Conservation (phyloP, 2,888 invertebrate genomes). For the Stomorhina lunata region DNA sequence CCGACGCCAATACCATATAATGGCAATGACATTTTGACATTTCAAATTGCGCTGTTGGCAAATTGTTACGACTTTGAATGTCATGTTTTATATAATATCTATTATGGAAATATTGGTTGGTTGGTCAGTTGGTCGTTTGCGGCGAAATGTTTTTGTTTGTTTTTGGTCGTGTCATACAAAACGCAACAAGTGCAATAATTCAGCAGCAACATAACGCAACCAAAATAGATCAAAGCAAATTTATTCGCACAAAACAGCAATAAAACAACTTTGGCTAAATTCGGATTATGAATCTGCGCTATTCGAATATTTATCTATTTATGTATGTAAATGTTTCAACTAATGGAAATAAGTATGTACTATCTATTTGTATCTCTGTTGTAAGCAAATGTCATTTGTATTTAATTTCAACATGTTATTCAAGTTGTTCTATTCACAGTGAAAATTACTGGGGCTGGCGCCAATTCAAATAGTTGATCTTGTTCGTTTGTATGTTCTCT, state of each 20-base stretch:
- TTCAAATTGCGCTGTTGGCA: slow-evolving; percentile 38
- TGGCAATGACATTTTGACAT: slow-evolving; percentile 61
- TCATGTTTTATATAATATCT: slow-evolving; percentile 21
- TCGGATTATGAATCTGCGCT: slow-evolving; percentile 36
- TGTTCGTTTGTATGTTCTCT: slow-evolving; percentile 22
- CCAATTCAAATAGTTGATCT: slow-evolving; percentile 53
- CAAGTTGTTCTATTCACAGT: slow-evolving; percentile 25
- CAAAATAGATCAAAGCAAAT: neutral
- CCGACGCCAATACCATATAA: slow-evolving; percentile 47
- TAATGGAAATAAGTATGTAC: neutral
- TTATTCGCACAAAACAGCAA: no score
- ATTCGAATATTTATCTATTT: no score
- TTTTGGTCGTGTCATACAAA: neutral
- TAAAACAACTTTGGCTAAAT: slow-evolving; percentile 27
- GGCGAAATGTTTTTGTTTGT: no score
- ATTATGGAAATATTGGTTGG: neutral
- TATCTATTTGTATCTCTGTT: slow-evolving; percentile 31
- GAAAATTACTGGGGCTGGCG: slow-evolving; percentile 51
- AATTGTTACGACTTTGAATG: slow-evolving; percentile 23
- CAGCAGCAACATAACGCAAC: neutral
- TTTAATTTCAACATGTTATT: slow-evolving; percentile 64
- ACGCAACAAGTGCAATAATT: slow-evolving; percentile 34
- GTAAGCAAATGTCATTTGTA: slow-evolving; percentile 62
- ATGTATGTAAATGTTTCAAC: no score
- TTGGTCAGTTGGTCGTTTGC: neutral